Conservation (phyloP, 2,888 invertebrate genomes). For the Thymelicus acteon region DNA sequence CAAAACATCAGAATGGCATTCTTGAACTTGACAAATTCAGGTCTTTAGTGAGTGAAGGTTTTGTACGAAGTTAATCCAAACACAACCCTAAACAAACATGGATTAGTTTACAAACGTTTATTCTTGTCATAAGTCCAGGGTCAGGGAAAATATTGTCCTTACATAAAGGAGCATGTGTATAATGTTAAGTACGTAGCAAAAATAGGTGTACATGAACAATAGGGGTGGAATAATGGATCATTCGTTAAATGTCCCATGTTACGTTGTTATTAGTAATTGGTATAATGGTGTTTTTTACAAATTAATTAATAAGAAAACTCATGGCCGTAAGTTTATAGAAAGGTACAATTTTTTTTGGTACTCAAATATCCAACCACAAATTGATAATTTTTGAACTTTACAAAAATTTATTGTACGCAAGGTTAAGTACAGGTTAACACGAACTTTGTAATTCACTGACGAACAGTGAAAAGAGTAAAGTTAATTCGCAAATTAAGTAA, state of each 20-base stretch:
- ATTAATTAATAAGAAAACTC: too few species aligned
- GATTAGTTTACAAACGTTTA: slow-evolving; percentile 44
- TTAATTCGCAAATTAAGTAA: too few species aligned
- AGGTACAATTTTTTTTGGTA: too few species aligned
- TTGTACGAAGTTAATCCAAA: slow-evolving; percentile 44
- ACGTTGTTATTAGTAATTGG: not conserved
- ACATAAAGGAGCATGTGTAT: slow-evolving; percentile 23
- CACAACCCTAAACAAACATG: slow-evolving; percentile 44
- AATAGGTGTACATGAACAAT: slow-evolving; percentile 41
- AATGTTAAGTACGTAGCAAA: slow-evolving; percentile 37
- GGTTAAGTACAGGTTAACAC: too few species aligned
- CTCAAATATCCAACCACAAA: too few species aligned
- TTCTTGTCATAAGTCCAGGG: slow-evolving; percentile 43
- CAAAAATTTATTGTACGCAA: too few species aligned
- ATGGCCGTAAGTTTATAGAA: too few species aligned
- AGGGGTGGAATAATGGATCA: slow-evolving; percentile 41
- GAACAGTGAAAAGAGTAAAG: too few species aligned
- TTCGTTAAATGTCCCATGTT: slow-evolving; percentile 35
- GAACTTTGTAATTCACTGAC: too few species aligned
- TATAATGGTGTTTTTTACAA: too few species aligned
- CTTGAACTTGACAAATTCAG: slow-evolving; percentile 1
- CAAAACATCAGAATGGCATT: slow-evolving; percentile 7
- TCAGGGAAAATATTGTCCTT: slow-evolving; percentile 39
- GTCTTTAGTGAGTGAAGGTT: slow-evolving; percentile 11
- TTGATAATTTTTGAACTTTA: too few species aligned